Evolutionary conservation across 1,140 invertebrate species (phyloP), one percentile per base, ranked within the genome.

Genomic region (Gonioctena quinquepunctata): DNA sequence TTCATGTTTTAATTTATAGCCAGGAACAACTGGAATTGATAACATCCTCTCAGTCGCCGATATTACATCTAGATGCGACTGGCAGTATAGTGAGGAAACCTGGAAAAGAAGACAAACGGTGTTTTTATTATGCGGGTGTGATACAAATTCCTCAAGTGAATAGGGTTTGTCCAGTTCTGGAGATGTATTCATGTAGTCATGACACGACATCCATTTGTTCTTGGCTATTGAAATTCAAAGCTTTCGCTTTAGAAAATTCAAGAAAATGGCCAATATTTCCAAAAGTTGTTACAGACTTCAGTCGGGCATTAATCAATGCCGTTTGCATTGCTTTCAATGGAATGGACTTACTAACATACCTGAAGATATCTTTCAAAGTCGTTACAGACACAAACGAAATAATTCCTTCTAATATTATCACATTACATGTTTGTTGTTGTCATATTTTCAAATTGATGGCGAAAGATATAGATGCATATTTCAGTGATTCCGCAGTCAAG

Each of bases 51-150:
- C 4, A 26, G 6, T 7, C 13, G n/a, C 25, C 18, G 16, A 33
- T 66, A 7, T 21, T 66, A 19, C 50, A 66, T 57, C 42, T 66
- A 57, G 65, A 66, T 56, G 65, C 52, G 2, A 66, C 65, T 57
- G 50, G 65, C 6, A 28, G 13, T 21, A 57, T 59, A 8, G 28
- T 66, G 19, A 19, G 50, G 11, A 56, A 57, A 28, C 65, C 26
- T 27, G n/a, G 28, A 66, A 21, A 11, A 26, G 0, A 26, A 57
- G 49, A 50, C 2, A 66, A 66, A 52, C 42, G 49, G 11, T 49
- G 18, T 22, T 66, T 66, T 52, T 66, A 54, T 54, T 66, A 66
- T 66, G 63, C 63, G 5, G 63, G 63, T 19, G 63, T 66, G 6
- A 54, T 52, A 4, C 59, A 61, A 28, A 25, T 61, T 33, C 8